phyloP scores from a whole-genome alignment of 2,888 invertebrate species.

The Sarcophaga rosellei region DNA sequence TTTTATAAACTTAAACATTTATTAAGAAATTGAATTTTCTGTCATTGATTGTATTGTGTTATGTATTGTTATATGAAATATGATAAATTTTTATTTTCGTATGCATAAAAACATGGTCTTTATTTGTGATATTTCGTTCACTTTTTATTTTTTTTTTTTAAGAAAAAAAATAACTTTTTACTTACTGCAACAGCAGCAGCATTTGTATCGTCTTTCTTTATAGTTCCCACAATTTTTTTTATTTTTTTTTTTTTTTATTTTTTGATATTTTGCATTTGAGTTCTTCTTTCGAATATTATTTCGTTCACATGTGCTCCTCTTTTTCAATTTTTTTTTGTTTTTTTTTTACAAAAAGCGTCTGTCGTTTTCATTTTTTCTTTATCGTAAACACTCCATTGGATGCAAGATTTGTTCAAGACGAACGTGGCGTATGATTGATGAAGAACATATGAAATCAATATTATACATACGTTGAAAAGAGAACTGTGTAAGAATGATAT shows the following conservation, averaged over 20 bases:
- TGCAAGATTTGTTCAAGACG: neutral
- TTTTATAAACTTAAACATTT: constrained; percentile 4
- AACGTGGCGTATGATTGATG: constrained; percentile 27
- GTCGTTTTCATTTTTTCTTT: neutral
- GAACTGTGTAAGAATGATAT: neutral
- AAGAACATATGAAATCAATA: neutral
- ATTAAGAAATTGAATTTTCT: constrained; percentile 57
- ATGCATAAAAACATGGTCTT: neutral
- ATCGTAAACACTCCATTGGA: neutral
- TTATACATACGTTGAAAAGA: constrained; percentile 5
- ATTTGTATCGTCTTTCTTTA: too few relatives aligned
- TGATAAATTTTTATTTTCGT: constrained; percentile 42
- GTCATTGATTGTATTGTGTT: constrained; percentile 46
- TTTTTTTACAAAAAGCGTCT: too few relatives aligned
- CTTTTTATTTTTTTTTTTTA: too few relatives aligned
- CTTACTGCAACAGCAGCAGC: too few relatives aligned
- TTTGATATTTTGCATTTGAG: neutral
- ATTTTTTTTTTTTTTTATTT: neutral
- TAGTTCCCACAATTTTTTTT: too few relatives aligned
- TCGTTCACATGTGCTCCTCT: neutral
- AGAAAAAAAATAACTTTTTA: neutral
- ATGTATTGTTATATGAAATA: neutral
- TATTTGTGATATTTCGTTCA: neutral
- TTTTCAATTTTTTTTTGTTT: neutral
- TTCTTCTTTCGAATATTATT: neutral